Evolutionary conservation across 2,113 vertebrate species (phyloP), one percentile per base, ranked within the genome.

Genomic region (Formicarius rufipectus): DNA sequence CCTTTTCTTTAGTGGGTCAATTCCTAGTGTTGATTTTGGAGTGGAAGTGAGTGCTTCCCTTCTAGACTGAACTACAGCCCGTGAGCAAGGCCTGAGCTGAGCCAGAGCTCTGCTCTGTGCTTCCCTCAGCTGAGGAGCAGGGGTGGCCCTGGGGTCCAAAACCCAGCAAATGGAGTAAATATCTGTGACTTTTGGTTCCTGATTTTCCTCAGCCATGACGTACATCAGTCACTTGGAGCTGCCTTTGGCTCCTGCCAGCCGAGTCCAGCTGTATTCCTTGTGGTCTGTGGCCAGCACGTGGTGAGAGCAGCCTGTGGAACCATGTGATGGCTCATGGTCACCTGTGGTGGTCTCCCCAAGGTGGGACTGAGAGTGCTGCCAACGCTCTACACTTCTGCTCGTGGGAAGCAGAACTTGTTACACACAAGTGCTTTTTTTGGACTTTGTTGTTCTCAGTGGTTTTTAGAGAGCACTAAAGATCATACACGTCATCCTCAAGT

Each of bases 191-290:
- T 89, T 68, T 49, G 67, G 37, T 89, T 96, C 77, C 71, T 37
- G 27, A 6, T 93, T 93, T 74, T 64, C 33, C 56, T 40, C 18
- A 17, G 64, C 9, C 5, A 0, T 1, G 19, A 25, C 0, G 0
- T 37, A 2, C 8, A 3, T 52, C 78, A 1, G 10, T 73, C 45
- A 2, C n/a, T 73, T 4, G 8, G 33, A 59, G 83, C 89, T 71
- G 79, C 4, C 42, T 44, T 2, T 22, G 39, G 49, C 37, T 76
- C 13, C 30, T 60, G 67, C 69, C 4, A 3, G 8, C 6, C 1
- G 2, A 33, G 23, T 42, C 62, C 1, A 5, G 33, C 69, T 50
- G 37, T 27, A 3, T 30, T 63, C 18, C 5, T 21, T 50, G n/a
- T 39, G 49, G 3, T 25, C n/a, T 22, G 59, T 37, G n/a, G 22